phyloP scores from a whole-genome alignment of 2,797 vertebrate species.

The Delichon dasypus region DNA sequence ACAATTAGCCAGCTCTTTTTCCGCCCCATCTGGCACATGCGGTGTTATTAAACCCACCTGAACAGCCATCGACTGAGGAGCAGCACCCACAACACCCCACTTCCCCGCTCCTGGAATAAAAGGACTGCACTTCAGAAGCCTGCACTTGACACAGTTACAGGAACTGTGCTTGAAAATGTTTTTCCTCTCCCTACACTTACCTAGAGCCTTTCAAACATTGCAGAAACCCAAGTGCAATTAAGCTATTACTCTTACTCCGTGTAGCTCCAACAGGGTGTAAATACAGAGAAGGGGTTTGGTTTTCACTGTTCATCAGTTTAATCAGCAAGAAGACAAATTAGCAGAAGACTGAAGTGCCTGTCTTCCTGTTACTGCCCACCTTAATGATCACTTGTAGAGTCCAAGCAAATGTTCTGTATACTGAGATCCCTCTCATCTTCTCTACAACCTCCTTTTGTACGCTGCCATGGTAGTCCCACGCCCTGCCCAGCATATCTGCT shows the following conservation, averaged over 20 bases:
- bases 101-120: not conserved
- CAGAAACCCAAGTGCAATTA: not conserved
- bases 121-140: not conserved
- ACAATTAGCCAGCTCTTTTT: not conserved
- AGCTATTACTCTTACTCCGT: not conserved
- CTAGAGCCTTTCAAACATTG: not conserved
- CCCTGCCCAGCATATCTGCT: rapidly evolving
- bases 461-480: rapidly evolving
- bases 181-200: not conserved
- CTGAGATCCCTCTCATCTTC: not conserved
- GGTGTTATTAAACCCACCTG: not conserved
- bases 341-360: not conserved
- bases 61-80: rapidly evolving
- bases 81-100: rapidly evolving
- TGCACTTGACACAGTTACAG: not conserved
- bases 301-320: not conserved
- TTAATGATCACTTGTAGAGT: not conserved
- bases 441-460: not conserved
- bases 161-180: not conserved
- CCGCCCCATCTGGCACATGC: not conserved
- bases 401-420: not conserved
- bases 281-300: not conserved
- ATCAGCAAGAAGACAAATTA: not conserved
- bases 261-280: not conserved
- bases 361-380: not conserved